phyloP scores from a whole-genome alignment of 2,888 invertebrate genomes.

The Caenorhabditis uteleia region DNA sequence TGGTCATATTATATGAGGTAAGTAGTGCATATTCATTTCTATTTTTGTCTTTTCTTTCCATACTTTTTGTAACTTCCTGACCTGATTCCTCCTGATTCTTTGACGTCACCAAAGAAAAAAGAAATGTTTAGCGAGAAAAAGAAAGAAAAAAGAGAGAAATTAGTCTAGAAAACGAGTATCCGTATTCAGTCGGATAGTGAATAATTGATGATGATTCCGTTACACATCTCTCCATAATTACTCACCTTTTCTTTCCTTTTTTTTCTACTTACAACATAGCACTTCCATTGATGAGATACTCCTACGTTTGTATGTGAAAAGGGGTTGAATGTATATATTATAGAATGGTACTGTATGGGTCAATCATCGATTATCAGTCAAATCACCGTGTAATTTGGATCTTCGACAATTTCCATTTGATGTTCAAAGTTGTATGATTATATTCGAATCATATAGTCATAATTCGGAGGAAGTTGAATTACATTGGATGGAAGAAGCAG shows the following conservation, averaged over 20 bases:
- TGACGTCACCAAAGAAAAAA: constrained; percentile 14
- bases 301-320: neutral
- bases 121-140: constrained; percentile 3
- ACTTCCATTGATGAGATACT: constrained; percentile 17
- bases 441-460: constrained; percentile 69
- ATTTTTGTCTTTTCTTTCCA: too few relatives aligned
- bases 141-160: neutral
- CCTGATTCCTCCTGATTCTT: too few relatives aligned
- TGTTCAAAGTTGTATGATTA: constrained; percentile 55
- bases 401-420: constrained; percentile 69
- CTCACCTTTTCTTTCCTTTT: constrained; percentile 2
- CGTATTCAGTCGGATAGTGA: constrained; percentile 6
- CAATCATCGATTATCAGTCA: constrained; percentile 68
- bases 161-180: neutral
- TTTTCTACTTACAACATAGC: constrained; percentile 7
- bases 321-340: too few relatives aligned
- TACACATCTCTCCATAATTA: constrained; percentile 30
- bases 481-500: constrained; percentile 68
- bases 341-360: constrained; percentile 69
- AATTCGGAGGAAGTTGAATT: constrained; percentile 68
- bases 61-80: too few relatives aligned
- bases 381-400: constrained; percentile 67
- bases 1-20: constrained; percentile 56
- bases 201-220: constrained; percentile 35
- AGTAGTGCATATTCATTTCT: constrained; percentile 7